These are phyloP conservation scores for Oxycera nigricornis DNA, from an alignment of 2,888 invertebrate genomes.

Conservation along the genomic window DNA sequence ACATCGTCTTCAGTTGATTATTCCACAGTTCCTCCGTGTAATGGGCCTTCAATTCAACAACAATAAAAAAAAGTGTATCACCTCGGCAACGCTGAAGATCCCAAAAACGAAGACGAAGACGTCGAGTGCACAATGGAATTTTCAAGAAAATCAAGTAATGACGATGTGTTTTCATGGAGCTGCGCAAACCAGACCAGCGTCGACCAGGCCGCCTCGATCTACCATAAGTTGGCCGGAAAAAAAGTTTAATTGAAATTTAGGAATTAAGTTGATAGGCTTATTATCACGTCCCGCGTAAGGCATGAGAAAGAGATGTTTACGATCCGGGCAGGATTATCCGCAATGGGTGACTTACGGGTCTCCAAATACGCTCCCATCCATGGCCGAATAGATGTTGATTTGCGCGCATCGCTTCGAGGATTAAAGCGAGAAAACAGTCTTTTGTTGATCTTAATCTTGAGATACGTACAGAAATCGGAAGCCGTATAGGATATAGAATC, in stretches of 20 bases:
- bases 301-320: not conserved
- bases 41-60: conserved; percentile 22
- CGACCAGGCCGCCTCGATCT: too few relatives aligned
- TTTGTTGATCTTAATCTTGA: conserved; percentile 21
- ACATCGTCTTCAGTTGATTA: too few relatives aligned
- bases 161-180: conserved; percentile 33
- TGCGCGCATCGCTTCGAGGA: not conserved
- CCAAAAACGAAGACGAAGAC: not conserved
- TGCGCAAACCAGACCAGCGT: too few relatives aligned
- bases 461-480: too few relatives aligned
- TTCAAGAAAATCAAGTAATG: conserved; percentile 24
- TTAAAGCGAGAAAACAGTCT: conserved; percentile 15
- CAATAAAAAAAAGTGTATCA: conserved; percentile 35
- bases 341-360: conserved; percentile 21
- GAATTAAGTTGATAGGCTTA: conserved; percentile 36
- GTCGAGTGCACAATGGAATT: conserved; percentile 10
- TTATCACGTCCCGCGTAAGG: conserved; percentile 1
- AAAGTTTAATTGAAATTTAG: conserved; percentile 35
- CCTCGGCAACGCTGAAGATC: not conserved
- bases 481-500: too few relatives aligned
- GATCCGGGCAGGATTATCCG: conserved; percentile 15
- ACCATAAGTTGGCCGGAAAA: not conserved
- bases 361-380: conserved; percentile 17
- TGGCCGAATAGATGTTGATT: not conserved
- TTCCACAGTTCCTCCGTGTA: conserved; percentile 35